Evolutionary conservation across 2,113 vertebrate genomes (phyloP), one percentile per base, ranked within the genome.

Genomic region (Spea bombifrons): DNA sequence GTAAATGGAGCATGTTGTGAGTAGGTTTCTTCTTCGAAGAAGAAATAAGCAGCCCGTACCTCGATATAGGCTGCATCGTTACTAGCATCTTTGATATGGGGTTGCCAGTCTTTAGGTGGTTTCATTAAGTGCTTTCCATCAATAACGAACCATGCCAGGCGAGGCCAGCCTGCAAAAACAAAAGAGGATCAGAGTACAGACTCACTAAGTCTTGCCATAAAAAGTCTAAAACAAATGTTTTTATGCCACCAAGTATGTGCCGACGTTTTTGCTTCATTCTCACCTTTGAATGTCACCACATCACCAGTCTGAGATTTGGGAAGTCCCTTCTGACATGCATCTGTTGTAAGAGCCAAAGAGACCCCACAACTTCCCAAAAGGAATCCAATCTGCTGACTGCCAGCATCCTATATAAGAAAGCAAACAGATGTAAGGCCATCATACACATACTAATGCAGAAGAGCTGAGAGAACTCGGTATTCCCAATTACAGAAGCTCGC

Each of bases 241-340:
- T 2, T 5, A 59, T 59, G 0, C 53, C 48, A 61, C 0, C 75
- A 75, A 59, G 10, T 70, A 0, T 1, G 0, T 0, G 50, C 48
- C 0, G 8, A 59, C 8, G 3, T 59, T 8, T 12, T 13, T 5
- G 55, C 4, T 4, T 44, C n/a, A 50, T 66, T 3, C 52, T 44
- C 88, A 98, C 96, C 97, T 95, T 95, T 99, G 85, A 99, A 99
- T 0, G 94, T 92, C 5, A 92, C 95, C 71, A 98, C 96, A 75
- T 98, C 96, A 0, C 97, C 97, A 0, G 95, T 96, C 84, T 95
- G 96, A 75, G 96, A 94, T 91, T 99, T 99, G 7, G 97, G 97
- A 48, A 99, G 90, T 57, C 97, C 97, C 65, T 98, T 99, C 87
- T 98, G 97, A 90, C 97, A 99, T 49, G 94, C 95, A 0, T 99